Conservation (phyloP, 92 coral and sea anemone species). For the Phymanthus crucifer region DNA sequence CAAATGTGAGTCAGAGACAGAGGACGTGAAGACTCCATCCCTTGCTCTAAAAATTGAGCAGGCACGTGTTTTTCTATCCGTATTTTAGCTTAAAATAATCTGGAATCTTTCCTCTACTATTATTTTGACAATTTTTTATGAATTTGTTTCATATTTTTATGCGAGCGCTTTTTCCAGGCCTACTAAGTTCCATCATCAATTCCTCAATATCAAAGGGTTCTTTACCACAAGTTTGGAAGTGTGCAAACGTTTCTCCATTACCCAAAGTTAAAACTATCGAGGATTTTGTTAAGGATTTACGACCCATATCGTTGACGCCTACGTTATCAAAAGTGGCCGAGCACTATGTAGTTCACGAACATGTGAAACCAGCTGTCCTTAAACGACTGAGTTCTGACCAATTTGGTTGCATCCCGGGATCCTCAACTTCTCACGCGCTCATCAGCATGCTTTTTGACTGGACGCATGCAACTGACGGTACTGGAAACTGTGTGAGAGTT, state of each 20-base stretch:
- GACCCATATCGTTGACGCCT: constrained; percentile 40
- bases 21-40: constrained; percentile 31
- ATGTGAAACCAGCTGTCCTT: constrained; percentile 19
- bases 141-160: too few relatives aligned
- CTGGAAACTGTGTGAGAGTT: too few relatives aligned
- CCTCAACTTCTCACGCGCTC: too few relatives aligned
- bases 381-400: constrained; percentile 20
- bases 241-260: constrained; percentile 36
- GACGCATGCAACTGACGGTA: too few relatives aligned
- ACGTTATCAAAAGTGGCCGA: constrained; percentile 21
- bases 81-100: too few relatives aligned
- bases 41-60: constrained; percentile 29
- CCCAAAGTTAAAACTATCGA: constrained; percentile 11
- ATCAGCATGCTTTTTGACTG: too few relatives aligned
- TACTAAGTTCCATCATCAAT: constrained; percentile 27
- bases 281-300: constrained; percentile 8
- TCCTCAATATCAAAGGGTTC: constrained; percentile 25
- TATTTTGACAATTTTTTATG: too few relatives aligned
- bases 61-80: too few relatives aligned
- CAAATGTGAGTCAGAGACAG: not conserved
- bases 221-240: constrained; percentile 36
- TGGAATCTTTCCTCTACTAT: too few relatives aligned
- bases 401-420: too few relatives aligned
- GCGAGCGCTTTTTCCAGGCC: too few relatives aligned
- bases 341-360: constrained; percentile 18